A percentile compares a stretch with the other conserved stretches of the same genome.
These are phyloP conservation scores for Pipistrellus pipistrellus DNA, from an alignment of 2,797 vertebrate genomes.

Conservation along the genomic window DNA sequence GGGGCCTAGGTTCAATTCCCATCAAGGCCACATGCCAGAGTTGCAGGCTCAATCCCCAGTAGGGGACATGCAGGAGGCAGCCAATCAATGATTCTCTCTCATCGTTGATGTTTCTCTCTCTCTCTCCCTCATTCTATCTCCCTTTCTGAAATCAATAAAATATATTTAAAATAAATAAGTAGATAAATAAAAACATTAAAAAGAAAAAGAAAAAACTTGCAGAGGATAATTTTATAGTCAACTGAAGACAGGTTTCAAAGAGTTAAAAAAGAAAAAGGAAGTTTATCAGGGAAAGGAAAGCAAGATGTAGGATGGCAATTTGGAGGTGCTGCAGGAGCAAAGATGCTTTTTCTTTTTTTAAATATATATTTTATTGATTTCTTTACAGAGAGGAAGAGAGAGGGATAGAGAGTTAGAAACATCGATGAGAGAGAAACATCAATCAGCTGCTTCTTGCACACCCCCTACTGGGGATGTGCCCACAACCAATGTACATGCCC, in stretches of 20 bases:
- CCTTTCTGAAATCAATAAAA: background rate
- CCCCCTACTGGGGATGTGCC: no score
- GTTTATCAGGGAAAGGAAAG: constrained; percentile 29
- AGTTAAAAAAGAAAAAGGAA: constrained; percentile 20
- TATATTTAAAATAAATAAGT: background rate
- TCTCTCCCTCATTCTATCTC: background rate
- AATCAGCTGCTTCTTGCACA: no score
- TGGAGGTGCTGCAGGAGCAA: background rate
- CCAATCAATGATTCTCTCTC: background rate
- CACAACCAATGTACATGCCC: no score
- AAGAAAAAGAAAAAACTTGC: background rate
- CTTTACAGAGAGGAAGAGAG: no score
- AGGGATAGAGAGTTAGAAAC: no score
- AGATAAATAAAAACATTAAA: no score
- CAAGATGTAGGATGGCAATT: constrained; percentile 24
- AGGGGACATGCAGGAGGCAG: background rate
- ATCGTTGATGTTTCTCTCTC: background rate
- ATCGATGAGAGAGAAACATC: no score
- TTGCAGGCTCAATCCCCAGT: background rate
- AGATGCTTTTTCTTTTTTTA: background rate
- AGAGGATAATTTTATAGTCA: background rate
- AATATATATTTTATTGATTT: no score
- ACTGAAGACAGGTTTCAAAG: background rate
- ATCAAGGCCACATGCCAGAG: background rate
- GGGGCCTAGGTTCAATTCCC: background rate